Evolutionary conservation across 1,140 invertebrate species (phyloP), one percentile per base, ranked within the genome.

Genomic region (Neodiprion virginianus): DNA sequence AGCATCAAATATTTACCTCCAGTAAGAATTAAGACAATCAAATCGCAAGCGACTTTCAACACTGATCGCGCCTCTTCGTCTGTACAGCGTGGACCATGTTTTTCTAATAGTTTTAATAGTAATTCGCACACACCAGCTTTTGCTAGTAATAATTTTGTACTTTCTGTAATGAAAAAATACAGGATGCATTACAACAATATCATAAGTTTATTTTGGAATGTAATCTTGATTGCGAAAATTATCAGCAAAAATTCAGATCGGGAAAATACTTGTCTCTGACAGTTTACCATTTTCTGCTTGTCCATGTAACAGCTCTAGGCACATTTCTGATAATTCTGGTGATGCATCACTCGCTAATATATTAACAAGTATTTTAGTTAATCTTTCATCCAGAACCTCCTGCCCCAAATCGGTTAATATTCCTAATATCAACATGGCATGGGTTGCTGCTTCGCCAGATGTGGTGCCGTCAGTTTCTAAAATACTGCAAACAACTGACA

Each of bases 41-140:
- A 89, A 87, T 97, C 95, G 83, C 95, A 96, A 67, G 95, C 94
- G 80, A 95, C 91, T 86, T 96, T 96, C 83, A 96, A 89, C 1
- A 95, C 87, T 8, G 92, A 91, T 76, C 93, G 90, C 47, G 93
- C 92, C 76, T 96, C 95, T 77, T 92, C 90, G 78, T 92, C 92
- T 72, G 91, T 91, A 70, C 90, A 83, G 73, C 81, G 81, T 2
- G 89, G 84, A 79, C 92, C 88, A 81, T 95, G 91, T 81, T 94
- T 92, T 81, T 95, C 93, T 40, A 97, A 87, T 8, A 96, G 89
- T 75, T 91, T 88, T 81, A 95, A 92, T 8, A 97, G 89, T 67
- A 94, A 87, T 82, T 95, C 93, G 79, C 95, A 94, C 3, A 95
- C 89, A 50, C 92, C 93, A 77, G 92, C 91, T 81, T 93, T 92